These are phyloP conservation scores for Mayetiola destructor DNA, from an alignment of 2,888 invertebrate species.

Conservation along the genomic window DNA sequence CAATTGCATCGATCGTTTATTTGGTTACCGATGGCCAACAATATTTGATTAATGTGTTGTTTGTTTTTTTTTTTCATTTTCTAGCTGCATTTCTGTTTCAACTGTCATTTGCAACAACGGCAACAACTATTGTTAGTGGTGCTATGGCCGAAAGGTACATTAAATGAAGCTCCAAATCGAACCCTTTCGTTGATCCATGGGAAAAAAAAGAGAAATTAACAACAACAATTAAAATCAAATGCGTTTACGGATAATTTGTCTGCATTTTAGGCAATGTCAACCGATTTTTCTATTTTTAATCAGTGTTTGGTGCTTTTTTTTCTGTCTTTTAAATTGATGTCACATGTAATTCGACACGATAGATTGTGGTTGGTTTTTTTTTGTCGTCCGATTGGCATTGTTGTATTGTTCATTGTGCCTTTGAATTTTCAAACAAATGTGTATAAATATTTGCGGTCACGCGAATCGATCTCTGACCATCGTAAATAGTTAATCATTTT, in stretches of 20 bases:
- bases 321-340: background rate
- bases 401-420: too few species aligned
- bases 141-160: conserved; percentile 85
- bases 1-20: background rate
- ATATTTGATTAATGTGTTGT: background rate
- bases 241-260: background rate
- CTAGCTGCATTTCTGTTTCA: conserved; percentile 76
- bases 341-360: background rate
- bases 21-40: background rate
- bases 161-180: too few species aligned
- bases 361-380: background rate
- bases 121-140: conserved; percentile 84
- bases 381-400: background rate
- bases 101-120: conserved; percentile 69
- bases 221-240: too few species aligned
- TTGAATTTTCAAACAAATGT: background rate
- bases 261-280: conserved; percentile 3
- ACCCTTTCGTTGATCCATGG: too few species aligned
- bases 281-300: too few species aligned
- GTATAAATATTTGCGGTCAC: conserved; percentile 2
- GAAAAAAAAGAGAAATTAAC: too few species aligned
- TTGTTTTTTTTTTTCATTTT: background rate
- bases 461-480: too few species aligned
- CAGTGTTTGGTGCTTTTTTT: too few species aligned
- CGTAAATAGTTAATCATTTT: too few species aligned